These are phyloP conservation scores for Drosophila borealis DNA, from an alignment of 2,888 invertebrate genomes.

Conservation along the genomic window DNA sequence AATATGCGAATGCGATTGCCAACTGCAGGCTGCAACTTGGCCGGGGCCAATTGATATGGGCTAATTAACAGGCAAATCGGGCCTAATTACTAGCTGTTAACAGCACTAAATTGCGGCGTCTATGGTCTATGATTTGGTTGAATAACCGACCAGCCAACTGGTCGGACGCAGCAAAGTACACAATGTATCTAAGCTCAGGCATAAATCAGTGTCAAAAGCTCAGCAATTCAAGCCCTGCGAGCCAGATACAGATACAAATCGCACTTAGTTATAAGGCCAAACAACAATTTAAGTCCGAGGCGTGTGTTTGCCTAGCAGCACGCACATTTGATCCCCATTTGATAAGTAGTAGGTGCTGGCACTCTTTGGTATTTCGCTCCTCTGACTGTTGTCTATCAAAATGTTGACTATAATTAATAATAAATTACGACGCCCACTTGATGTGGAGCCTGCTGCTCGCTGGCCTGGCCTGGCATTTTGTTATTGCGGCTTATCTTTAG, in stretches of 20 bases:
- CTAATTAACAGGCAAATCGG: conserved; percentile 69
- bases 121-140: conserved; percentile 40
- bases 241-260: conserved; percentile 64
- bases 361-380: conserved; percentile 5
- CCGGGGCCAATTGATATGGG: conserved; percentile 52
- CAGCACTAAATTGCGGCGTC: conserved; percentile 70
- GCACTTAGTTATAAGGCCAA: conserved; percentile 52
- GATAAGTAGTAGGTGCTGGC: conserved; percentile 32
- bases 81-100: conserved; percentile 77
- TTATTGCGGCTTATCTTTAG: conserved; percentile 55
- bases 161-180: conserved; percentile 8
- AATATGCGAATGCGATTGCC: conserved; percentile 46
- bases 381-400: conserved; percentile 58
- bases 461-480: conserved; percentile 20
- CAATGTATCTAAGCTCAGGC: conserved; percentile 38
- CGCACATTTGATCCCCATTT: conserved; percentile 67
- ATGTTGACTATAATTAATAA: conserved; percentile 67
- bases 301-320: conserved; percentile 68
- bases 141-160: conserved; percentile 32
- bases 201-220: conserved; percentile 65
- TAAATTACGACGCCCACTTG: conserved; percentile 68
- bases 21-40: conserved; percentile 35
- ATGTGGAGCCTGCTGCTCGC: conserved; percentile 11
- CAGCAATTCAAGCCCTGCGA: conserved; percentile 19
- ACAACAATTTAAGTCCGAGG: conserved; percentile 47